These are phyloP conservation scores for Cyrtonyx montezumae DNA, from an alignment of 2,113 vertebrate species.

Conservation along the genomic window DNA sequence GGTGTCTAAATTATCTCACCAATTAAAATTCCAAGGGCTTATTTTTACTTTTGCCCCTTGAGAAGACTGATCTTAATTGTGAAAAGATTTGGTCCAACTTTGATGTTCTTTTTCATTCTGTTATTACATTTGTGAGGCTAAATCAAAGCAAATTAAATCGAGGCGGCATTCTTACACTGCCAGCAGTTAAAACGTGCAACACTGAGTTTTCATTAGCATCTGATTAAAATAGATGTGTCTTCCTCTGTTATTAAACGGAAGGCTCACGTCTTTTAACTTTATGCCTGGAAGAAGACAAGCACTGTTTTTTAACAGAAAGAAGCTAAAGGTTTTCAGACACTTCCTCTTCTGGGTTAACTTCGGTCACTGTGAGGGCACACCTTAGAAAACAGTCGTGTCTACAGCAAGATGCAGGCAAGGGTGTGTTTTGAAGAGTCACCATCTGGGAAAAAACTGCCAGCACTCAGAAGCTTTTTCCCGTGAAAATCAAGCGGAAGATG, in stretches of 20 bases:
- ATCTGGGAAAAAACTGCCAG: background rate
- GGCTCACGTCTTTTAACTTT: background rate
- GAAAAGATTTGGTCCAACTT: background rate
- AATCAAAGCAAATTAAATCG: constrained; percentile 2
- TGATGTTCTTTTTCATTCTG: background rate
- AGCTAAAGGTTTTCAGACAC: background rate
- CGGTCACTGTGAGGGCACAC: background rate
- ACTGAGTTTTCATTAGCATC: background rate
- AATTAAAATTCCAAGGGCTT: background rate
- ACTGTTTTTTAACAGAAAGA: background rate
- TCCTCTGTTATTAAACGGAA: background rate
- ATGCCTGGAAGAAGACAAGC: background rate
- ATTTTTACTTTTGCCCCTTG: background rate
- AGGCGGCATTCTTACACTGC: background rate
- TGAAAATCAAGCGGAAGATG: background rate
- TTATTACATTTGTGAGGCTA: background rate
- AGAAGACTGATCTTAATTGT: background rate
- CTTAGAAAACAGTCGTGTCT: background rate
- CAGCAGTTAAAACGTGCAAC: background rate
- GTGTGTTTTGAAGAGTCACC: background rate
- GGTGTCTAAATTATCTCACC: background rate
- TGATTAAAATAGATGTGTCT: background rate
- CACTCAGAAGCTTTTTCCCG: background rate
- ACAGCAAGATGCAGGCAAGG: background rate
- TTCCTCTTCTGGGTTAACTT: background rate